Evolutionary conservation across 1,140 invertebrate genomes (phyloP), one percentile per base, ranked within the genome.

Genomic region (Pseudomyrmex flavicornis): DNA sequence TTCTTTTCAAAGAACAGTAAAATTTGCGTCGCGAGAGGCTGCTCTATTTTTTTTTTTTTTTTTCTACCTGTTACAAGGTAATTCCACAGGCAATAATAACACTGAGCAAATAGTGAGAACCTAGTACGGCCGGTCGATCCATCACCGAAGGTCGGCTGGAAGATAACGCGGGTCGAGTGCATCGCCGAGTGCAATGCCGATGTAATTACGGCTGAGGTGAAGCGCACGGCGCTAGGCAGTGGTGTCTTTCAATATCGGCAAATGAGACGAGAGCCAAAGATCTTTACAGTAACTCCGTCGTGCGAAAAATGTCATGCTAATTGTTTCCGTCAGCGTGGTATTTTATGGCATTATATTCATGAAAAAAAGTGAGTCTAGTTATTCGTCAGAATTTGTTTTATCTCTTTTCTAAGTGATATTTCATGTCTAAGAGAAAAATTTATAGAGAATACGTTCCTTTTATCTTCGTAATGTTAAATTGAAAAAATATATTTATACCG

Each of bases 181-280:
- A 70, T 22, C 58, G 58, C 22, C 63, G 58, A 50, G n/a, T 59
- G 61, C 48, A 87, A 82, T 75, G 75, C 52, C 59, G 54, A 82
- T 50, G 70, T 70, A 86, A 88, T 88, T 86, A 86, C 68, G 46
- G 12, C 61, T 22, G 63, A 80, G 70, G 74, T 58, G 68, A 83
- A 80, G 66, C 52, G 68, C 44, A 58, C 54, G 50, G 26, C 70
- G 65, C 46, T 50, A 48, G n/a, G 76, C 59, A 44, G 26, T 69
- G 26, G 44, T 35, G 15, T 70, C 54, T 70, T 70, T 22, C 15
- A 20, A 77, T 52, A 62, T 4, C 10, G 15, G 15, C 13, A 69
- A 70, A 79, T 72, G 76, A 20, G 56, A 2, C 22, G 35, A 80
- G n/a, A 50, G 66, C 7, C 54, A 46, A 7, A 12, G 13, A 56